Conservation (phyloP, 23 tunicate species). For the Trididemnum nubilum region DNA sequence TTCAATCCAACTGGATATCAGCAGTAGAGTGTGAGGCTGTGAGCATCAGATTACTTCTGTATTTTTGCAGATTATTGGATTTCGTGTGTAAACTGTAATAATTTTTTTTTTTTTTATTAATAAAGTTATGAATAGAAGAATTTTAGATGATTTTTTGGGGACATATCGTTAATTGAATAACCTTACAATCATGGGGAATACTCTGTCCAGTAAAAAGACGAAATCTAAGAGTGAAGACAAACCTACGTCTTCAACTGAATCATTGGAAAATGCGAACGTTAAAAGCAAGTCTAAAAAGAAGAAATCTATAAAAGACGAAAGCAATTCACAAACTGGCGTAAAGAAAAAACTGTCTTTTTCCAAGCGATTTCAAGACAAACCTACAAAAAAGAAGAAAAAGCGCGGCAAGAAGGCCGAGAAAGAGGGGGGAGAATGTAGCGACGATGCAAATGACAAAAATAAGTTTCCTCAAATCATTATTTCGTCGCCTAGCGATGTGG, state of each 20-base stretch:
- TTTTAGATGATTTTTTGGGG: too few relatives aligned
- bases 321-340: background rate
- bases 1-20: too few relatives aligned
- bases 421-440: background rate
- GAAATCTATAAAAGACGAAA: background rate
- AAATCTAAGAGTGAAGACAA: background rate
- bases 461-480: conserved; percentile 42
- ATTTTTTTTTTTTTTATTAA: too few relatives aligned
- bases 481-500: conserved; percentile 61
- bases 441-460: background rate
- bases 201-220: background rate
- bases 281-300: conserved; percentile 28
- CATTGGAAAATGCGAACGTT: background rate
- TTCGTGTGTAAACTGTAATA: too few relatives aligned
- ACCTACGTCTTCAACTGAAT: background rate
- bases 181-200: background rate
- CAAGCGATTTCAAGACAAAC: background rate
- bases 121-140: too few relatives aligned
- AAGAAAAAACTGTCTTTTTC: conserved; percentile 22
- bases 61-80: too few relatives aligned
- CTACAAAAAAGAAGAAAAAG: conserved; percentile 8
- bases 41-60: too few relatives aligned
- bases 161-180: too few relatives aligned
- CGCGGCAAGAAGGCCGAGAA: background rate
- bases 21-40: too few relatives aligned